These are phyloP conservation scores for Mythimna loreyi DNA, from an alignment of 2,888 invertebrate genomes.

Conservation along the genomic window DNA sequence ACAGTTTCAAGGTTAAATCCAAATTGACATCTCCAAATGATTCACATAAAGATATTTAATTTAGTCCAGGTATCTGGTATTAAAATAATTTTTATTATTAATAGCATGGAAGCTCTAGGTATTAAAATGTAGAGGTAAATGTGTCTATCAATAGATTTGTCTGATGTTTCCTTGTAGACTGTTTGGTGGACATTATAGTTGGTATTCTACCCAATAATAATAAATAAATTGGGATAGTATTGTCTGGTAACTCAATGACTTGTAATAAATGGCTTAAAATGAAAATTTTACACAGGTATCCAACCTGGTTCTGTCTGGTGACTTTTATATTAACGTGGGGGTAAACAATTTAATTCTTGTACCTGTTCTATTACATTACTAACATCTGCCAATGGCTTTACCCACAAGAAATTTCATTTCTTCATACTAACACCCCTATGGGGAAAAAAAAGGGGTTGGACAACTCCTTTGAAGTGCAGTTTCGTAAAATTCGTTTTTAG, in stretches of 20 bases:
- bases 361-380: too few relatives aligned
- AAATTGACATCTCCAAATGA: slow-evolving; percentile 38
- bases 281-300: neutral
- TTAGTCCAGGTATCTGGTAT: slow-evolving; percentile 1
- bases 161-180: slow-evolving; percentile 16
- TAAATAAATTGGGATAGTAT: neutral
- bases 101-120: neutral
- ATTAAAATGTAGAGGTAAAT: slow-evolving; percentile 1
- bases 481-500: too few relatives aligned
- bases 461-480: too few relatives aligned
- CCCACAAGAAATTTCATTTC: too few relatives aligned
- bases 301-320: neutral
- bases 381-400: too few relatives aligned
- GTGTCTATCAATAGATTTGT: neutral
- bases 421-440: too few relatives aligned
- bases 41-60: slow-evolving; percentile 21
- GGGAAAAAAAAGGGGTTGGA: too few relatives aligned
- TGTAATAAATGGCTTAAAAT: neutral
- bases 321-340: too few relatives aligned
- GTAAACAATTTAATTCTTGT: too few relatives aligned
- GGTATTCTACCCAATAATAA: neutral
- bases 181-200: neutral
- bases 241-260: neutral
- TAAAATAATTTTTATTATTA: slow-evolving; percentile 12
- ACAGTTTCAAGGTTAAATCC: slow-evolving; percentile 53